Percentiles rank a stretch among this genome's conserved stretches.
Conservation (phyloP, 2,888 invertebrate genomes). For the Orthonevra nobilis region DNA sequence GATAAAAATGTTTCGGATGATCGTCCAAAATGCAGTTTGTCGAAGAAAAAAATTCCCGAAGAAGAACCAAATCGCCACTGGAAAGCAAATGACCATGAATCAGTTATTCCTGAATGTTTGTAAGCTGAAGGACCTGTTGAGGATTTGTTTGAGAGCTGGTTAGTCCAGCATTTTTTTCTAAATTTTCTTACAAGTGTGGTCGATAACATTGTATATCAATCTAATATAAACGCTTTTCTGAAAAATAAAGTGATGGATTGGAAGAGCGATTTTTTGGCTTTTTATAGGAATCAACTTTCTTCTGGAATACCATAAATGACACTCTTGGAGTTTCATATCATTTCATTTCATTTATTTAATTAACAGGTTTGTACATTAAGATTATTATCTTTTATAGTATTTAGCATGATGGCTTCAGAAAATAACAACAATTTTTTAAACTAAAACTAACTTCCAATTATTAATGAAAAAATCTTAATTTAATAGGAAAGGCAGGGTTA, state of each 20-base stretch:
- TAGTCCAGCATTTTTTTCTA: slow-evolving; percentile 8
- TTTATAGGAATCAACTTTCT: slow-evolving; percentile 45
- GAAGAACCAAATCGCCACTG: too few relatives aligned
- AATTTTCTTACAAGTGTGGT: too few relatives aligned
- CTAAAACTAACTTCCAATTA: too few relatives aligned
- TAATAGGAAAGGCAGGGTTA: too few relatives aligned
- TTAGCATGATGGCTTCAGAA: too few relatives aligned
- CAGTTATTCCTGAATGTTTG: slow-evolving; percentile 10
- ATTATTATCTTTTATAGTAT: too few relatives aligned
- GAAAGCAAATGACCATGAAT: neutral
- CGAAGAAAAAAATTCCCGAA: slow-evolving; percentile 3
- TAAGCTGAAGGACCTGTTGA: slow-evolving; percentile 1
- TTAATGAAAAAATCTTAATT: too few relatives aligned
- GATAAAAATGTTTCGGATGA: slow-evolving; percentile 8
- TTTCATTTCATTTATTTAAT: too few relatives aligned
- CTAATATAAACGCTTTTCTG: slow-evolving; percentile 28
- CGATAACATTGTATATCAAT: too few relatives aligned
- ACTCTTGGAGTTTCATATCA: slow-evolving; percentile 50
- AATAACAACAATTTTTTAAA: too few relatives aligned
- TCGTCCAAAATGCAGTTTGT: slow-evolving; percentile 7
- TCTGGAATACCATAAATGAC: slow-evolving; percentile 37
- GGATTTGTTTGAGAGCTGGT: slow-evolving; percentile 26
- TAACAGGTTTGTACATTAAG: too few relatives aligned
- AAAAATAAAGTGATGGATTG: slow-evolving; percentile 13
- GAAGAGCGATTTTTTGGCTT: slow-evolving; percentile 19